phyloP scores from a whole-genome alignment of 1,140 invertebrate genomes.

The Cydia strobilella region DNA sequence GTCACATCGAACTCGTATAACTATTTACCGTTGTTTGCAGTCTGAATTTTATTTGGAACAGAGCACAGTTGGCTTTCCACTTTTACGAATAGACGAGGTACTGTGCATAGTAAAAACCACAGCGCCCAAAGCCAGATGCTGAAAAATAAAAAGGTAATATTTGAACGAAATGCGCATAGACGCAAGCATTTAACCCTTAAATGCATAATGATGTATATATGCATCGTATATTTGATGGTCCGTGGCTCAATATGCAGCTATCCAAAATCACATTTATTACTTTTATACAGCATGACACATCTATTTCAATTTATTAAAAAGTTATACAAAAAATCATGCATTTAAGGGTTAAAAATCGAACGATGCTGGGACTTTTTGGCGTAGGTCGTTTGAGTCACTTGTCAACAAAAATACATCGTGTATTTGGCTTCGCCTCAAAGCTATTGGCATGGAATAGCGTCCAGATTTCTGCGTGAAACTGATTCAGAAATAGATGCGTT shows the following conservation, averaged over 20 bases:
- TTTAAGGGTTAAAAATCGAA: constrained; percentile 30
- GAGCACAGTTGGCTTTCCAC: not conserved
- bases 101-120: not conserved
- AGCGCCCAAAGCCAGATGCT: not conserved
- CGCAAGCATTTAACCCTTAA: too few relatives aligned
- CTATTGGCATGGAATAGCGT: constrained; percentile 2
- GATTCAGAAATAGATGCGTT: constrained; percentile 57
- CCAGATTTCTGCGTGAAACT: constrained; percentile 35
- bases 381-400: constrained; percentile 19
- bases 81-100: constrained; percentile 1
- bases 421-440: constrained; percentile 26
- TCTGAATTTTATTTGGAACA: not conserved
- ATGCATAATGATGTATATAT: too few relatives aligned
- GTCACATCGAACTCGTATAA: constrained; percentile 38
- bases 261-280: too few relatives aligned
- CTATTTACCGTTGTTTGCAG: not conserved
- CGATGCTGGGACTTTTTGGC: not conserved
- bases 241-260: too few relatives aligned
- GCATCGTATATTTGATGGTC: too few relatives aligned
- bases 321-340: too few relatives aligned
- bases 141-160: not conserved
- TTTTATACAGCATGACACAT: too few relatives aligned
- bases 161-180: constrained; percentile 10
- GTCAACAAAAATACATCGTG: constrained; percentile 34
- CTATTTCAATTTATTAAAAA: too few relatives aligned